Percentiles rank a stretch among this genome's conserved stretches.
Evolutionary conservation across 1,140 invertebrate species (phyloP).

Genomic region (Oryzaephilus surinamensis): DNA sequence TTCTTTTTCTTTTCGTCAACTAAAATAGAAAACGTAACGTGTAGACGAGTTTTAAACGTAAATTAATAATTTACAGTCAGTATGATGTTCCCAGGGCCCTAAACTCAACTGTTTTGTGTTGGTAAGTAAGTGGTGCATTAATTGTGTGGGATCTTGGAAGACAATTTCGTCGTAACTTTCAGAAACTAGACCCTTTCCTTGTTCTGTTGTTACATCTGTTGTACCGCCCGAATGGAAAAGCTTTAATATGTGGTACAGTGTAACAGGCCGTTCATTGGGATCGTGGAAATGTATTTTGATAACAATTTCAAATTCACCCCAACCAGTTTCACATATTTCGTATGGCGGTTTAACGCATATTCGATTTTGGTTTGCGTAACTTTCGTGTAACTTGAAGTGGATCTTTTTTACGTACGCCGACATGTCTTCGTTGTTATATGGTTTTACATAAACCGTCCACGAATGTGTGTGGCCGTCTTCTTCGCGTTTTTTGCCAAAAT

Average conservation of each 20-base stretch:
- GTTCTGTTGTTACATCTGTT: constrained; percentile 47
- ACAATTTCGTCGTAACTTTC: constrained; percentile 97
- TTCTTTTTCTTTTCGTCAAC: constrained; percentile 87
- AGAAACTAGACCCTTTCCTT: constrained; percentile 75
- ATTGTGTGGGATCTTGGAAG: constrained; percentile 89
- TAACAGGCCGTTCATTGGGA: constrained; percentile 89
- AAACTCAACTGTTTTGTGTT: constrained; percentile 63
- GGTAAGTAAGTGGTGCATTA: constrained; percentile 83
- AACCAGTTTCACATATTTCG: constrained; percentile 96
- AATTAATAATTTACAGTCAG: constrained; percentile 63
- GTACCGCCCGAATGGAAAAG: constrained; percentile 73
- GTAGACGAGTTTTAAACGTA: constrained; percentile 4
- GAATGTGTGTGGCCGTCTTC: constrained; percentile 98
- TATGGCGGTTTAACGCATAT: constrained; percentile 92
- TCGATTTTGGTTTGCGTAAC: constrained; percentile 90
- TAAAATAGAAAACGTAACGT: constrained; percentile 46
- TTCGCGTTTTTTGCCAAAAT: constrained; percentile 96
- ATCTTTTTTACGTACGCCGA: constrained; percentile 92
- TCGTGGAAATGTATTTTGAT: constrained; percentile 98
- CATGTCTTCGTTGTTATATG: constrained; percentile 90
- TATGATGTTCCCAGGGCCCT: constrained; percentile 74
- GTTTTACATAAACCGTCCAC: constrained; percentile 97
- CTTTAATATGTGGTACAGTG: constrained; percentile 91
- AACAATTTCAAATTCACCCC: constrained; percentile 99
- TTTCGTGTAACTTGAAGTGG: constrained; percentile 96